Conservation (phyloP, 2,113 vertebrate species). For the Sclerurus mexicanus region DNA sequence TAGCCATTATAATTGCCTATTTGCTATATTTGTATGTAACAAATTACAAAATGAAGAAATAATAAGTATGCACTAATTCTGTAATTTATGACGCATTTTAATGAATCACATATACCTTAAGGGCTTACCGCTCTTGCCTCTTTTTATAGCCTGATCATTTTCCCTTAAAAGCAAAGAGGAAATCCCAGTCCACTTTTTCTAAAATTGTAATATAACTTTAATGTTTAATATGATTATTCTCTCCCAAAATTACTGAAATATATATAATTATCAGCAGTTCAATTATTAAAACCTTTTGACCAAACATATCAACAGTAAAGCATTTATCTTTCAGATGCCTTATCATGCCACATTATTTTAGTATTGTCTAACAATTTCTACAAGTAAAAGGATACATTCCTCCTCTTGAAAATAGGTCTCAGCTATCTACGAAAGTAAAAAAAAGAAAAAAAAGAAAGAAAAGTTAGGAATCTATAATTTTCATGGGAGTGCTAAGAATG, state of each 20-base stretch:
- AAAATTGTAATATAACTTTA: neutral
- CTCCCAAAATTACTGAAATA: neutral
- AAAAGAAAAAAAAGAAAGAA: neutral
- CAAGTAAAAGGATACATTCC: constrained; percentile 92
- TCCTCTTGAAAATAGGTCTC: constrained; percentile 89
- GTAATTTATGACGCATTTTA: neutral
- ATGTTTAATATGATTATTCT: neutral
- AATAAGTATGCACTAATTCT: neutral
- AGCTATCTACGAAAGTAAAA: constrained; percentile 81
- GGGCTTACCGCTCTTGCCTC: neutral
- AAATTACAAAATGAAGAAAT: neutral
- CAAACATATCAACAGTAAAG: neutral
- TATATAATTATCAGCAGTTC: neutral
- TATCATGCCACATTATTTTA: neutral
- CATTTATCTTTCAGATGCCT: neutral
- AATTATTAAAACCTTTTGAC: neutral
- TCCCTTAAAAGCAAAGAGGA: neutral
- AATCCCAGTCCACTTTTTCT: neutral
- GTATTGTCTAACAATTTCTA: neutral
- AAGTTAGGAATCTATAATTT: neutral
- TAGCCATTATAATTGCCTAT: neutral
- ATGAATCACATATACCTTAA: neutral
- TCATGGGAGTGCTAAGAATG: neutral
- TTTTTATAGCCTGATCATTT: neutral
- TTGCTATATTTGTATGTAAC: neutral